Conservation (phyloP, 2,888 invertebrate species). For the Petrolisthes manimaculis region DNA sequence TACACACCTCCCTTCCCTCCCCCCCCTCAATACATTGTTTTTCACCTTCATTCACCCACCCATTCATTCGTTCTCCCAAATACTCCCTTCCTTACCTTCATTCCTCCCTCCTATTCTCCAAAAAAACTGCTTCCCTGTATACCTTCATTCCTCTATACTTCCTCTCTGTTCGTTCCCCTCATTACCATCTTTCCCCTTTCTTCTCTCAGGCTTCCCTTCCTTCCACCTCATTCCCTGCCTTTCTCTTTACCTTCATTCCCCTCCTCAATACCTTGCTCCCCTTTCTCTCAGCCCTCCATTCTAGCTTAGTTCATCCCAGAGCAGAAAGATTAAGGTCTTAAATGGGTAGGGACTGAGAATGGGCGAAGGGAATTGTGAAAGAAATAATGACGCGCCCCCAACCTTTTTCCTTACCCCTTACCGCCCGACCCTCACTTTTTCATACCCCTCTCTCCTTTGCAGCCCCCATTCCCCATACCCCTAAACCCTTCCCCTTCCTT, state of each 20-base stretch:
- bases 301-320: neutral
- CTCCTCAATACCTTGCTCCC: neutral
- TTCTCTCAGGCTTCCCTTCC: neutral
- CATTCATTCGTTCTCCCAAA: too few species aligned
- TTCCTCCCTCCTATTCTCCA: neutral
- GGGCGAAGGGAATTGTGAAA: neutral
- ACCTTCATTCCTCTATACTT: too few species aligned
- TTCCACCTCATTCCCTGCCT: neutral
- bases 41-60: neutral
- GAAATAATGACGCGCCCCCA: neutral
- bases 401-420: neutral
- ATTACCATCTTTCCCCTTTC: neutral
- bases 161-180: neutral
- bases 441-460: neutral
- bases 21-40: neutral
- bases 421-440: neutral
- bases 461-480: neutral
- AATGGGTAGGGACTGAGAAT: neutral
- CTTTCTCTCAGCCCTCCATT: neutral
- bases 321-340: neutral
- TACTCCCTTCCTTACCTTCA: neutral
- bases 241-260: neutral
- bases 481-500: neutral
- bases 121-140: too few species aligned
- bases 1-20: neutral